Evolutionary conservation across 2,113 vertebrate genomes (phyloP).

Genomic region (Trachemys scripta): DNA sequence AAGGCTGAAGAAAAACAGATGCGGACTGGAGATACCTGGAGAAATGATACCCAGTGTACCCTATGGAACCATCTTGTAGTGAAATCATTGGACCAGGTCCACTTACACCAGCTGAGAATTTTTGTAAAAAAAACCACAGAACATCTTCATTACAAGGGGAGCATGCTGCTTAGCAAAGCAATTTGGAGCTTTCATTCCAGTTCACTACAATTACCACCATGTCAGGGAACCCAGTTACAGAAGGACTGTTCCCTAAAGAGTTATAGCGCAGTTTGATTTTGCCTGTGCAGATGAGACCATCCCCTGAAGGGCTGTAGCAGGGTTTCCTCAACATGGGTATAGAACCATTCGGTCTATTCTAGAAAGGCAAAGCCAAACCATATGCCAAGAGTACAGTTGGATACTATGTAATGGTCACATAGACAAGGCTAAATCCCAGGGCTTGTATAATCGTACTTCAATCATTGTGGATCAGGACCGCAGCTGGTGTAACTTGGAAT

Average conservation of each 20-base stretch:
- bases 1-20: background rate
- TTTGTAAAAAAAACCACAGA: background rate
- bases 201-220: background rate
- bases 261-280: rapidly evolving
- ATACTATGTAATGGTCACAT: background rate
- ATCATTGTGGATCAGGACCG: background rate
- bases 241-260: background rate
- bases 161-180: rapidly evolving
- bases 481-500: background rate
- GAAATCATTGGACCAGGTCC: background rate
- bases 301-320: background rate
- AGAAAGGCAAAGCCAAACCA: background rate
- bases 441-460: background rate
- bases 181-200: background rate
- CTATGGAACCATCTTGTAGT: rapidly evolving
- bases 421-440: background rate
- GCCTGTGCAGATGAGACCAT: background rate
- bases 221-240: rapidly evolving
- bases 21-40: background rate
- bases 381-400: rapidly evolving
- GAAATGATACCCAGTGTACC: background rate
- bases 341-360: background rate
- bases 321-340: background rate
- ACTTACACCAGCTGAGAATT: rapidly evolving
- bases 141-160: rapidly evolving